A percentile compares a stretch with the other conserved stretches of the same genome.
Evolutionary conservation across 2,113 vertebrate genomes (phyloP).

Genomic region (Misgurnus anguillicaudatus): DNA sequence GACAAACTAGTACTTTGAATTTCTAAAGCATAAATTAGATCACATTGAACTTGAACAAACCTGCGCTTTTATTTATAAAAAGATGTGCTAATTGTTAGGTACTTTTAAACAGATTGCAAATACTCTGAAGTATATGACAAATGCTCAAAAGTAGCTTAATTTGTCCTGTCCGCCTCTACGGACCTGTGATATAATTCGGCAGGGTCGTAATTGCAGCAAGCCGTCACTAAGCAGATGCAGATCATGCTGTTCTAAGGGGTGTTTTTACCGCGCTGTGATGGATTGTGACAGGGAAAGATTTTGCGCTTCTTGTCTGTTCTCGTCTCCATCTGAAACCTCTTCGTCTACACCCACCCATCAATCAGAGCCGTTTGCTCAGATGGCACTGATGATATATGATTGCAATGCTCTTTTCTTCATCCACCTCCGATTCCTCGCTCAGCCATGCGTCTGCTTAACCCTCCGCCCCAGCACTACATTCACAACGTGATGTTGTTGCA

Average conservation of each 20-base stretch:
- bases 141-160: slow-evolving; percentile 32
- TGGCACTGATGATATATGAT: slow-evolving; percentile 41
- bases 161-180: slow-evolving; percentile 5
- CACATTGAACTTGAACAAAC: no score
- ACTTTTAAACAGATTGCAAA: neutral
- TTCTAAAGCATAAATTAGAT: slow-evolving; percentile 5
- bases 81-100: slow-evolving; percentile 18
- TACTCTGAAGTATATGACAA: neutral
- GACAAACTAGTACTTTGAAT: neutral
- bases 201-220: slow-evolving; percentile 37
- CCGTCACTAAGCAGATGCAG: neutral
- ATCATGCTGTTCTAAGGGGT: slow-evolving; percentile 7
- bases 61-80: slow-evolving; percentile 11
- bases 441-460: slow-evolving; percentile 20
- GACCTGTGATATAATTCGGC: slow-evolving; percentile 15
- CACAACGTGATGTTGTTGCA: neutral
- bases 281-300: slow-evolving; percentile 26
- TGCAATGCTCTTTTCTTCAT: slow-evolving; percentile 34
- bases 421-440: slow-evolving; percentile 31
- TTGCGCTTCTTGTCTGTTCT: slow-evolving; percentile 1
- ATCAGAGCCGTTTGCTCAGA: slow-evolving; percentile 35
- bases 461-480: neutral
- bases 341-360: slow-evolving; percentile 43
- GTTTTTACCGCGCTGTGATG: slow-evolving; percentile 14
- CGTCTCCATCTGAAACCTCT: slow-evolving; percentile 15